phyloP scores from a whole-genome alignment of 2,113 vertebrate species.

The Platycercus adscitus region DNA sequence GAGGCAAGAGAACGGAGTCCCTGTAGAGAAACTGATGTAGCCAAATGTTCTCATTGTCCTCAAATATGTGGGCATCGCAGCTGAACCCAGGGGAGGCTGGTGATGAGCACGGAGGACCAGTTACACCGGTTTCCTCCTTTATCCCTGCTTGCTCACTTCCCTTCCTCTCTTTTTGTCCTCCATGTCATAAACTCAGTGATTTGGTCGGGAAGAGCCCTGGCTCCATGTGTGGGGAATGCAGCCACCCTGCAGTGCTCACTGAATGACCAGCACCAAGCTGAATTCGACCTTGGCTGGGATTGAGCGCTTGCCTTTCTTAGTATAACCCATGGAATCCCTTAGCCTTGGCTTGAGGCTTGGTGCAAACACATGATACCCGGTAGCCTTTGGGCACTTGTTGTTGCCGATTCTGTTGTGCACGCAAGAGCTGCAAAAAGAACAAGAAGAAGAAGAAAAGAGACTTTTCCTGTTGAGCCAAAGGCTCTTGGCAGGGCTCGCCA shows the following conservation, averaged over 20 bases:
- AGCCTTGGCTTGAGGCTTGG: background rate
- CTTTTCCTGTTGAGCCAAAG: constrained; percentile 67
- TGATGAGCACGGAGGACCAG: background rate
- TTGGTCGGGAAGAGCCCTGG: background rate
- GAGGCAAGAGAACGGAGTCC: background rate
- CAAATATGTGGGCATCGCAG: background rate
- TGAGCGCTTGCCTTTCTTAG: background rate
- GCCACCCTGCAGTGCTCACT: background rate
- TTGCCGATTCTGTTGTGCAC: constrained; percentile 27
- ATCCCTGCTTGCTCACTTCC: background rate
- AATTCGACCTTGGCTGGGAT: background rate
- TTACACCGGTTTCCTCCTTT: background rate
- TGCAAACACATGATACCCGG: constrained; percentile 17
- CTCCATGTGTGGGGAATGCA: background rate
- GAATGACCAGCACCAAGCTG: background rate
- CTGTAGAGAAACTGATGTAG: background rate
- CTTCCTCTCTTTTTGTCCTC: background rate
- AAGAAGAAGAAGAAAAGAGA: background rate
- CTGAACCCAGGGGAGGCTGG: background rate
- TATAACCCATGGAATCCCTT: background rate
- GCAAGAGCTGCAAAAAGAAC: background rate
- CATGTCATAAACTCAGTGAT: background rate
- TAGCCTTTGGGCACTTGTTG: constrained; percentile 74
- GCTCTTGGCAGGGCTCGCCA: constrained; percentile 69
- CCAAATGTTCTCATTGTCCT: background rate